Evolutionary conservation across 2,888 invertebrate species (phyloP).

Genomic region (Punctoribates punctum): DNA sequence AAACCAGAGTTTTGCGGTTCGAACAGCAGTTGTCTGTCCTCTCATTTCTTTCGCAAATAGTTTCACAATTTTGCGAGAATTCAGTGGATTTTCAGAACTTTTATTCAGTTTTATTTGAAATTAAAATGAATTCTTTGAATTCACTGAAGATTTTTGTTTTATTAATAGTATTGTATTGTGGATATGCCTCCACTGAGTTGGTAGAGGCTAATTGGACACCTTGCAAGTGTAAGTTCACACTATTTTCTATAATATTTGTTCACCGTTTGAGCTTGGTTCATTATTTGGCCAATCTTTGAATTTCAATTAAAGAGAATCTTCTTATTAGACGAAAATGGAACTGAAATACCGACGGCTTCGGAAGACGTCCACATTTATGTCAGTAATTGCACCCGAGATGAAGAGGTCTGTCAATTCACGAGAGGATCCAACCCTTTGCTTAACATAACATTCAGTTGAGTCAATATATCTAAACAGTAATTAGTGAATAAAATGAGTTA

Average conservation of each 20-base stretch:
- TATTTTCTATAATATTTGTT: background rate
- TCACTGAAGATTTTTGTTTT: background rate
- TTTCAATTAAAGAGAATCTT: background rate
- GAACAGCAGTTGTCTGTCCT: too few species aligned
- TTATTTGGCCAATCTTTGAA: background rate
- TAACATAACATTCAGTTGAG: constrained; percentile 19
- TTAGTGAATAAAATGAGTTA: background rate
- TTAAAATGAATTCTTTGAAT: background rate
- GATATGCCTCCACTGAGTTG: background rate
- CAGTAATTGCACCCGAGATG: background rate
- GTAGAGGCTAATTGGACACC: constrained; percentile 5
- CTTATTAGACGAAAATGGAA: background rate
- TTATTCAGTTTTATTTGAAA: background rate
- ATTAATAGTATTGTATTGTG: background rate
- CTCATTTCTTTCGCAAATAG: too few species aligned
- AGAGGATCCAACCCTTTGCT: background rate
- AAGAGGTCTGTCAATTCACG: background rate
- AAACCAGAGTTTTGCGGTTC: too few species aligned
- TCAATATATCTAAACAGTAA: background rate
- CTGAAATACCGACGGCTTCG: background rate
- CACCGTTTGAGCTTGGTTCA: background rate
- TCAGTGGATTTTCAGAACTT: background rate
- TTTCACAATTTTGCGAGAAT: too few species aligned
- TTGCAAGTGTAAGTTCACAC: background rate
- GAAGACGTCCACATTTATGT: background rate